Evolutionary conservation across 2,113 vertebrate genomes (phyloP), one percentile per base, ranked within the genome.

Genomic region (Cephalopterus ornatus): DNA sequence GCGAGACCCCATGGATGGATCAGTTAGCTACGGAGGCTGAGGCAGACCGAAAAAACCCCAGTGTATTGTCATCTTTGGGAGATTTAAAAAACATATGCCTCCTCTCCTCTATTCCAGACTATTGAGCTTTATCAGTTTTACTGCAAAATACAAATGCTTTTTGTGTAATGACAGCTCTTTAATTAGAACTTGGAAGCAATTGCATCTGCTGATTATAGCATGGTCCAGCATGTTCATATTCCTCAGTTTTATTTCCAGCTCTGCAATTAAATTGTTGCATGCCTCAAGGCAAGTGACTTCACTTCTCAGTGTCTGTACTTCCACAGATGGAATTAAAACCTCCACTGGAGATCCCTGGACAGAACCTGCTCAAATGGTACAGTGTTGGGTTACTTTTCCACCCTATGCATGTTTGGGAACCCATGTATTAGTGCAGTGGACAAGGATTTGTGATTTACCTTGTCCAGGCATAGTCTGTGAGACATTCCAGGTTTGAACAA

Each of bases 101-200:
- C 62, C 79, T 50, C 39, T 80, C 72, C 67, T 77, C 10, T 74
- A 80, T 75, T 90, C 67, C 86, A 84, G 76, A 81, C 52, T 87
- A 92, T 44, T 78, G 73, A 93, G 68, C 80, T 93, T 97, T 95
- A 95, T 96, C 94, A 91, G 76, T 91, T 96, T 84, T 63, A 72
- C 59, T 85, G 83, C 93, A 91, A 88, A 92, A 68, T 86, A 89
- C 72, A 94, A 92, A 88, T 91, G 79, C 56, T 87, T 96, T 96
- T 68, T 75, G 65, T 88, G 65, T 74, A 95, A 93, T 84, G 89
- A 92, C 93, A 92, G 68, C 62, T 96, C 85, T 94, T 96, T 96
- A 97, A 93, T 95, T 94, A 95, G 93, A 94, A 91, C 65, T 93
- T 96, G 92, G 85, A 97, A 94, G 88, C 73, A 89, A 73, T 33